Percentiles rank a stretch among this genome's conserved stretches.
These are phyloP conservation scores for Theocolax elegans DNA, from an alignment of 1,140 invertebrate genomes.

Conservation along the genomic window DNA sequence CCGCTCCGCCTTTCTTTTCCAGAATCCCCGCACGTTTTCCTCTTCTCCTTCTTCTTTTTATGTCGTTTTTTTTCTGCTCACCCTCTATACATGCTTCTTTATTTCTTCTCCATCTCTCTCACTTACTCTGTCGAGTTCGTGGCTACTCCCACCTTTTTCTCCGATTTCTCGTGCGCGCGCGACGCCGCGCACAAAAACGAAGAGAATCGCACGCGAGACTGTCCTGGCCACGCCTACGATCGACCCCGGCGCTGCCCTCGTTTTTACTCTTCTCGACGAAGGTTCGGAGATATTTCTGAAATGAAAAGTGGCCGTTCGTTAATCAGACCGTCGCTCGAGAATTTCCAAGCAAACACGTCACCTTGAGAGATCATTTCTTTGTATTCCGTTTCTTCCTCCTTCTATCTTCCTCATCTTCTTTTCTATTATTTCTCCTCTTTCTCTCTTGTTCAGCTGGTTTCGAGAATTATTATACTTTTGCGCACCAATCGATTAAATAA, in stretches of 20 bases:
- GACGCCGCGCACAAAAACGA: conserved; percentile 44
- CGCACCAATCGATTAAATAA: too few relatives aligned
- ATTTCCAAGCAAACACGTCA: conserved; percentile 19
- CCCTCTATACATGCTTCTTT: too few relatives aligned
- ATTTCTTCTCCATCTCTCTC: background rate
- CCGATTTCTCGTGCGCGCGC: conserved; percentile 27
- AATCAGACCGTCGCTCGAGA: conserved; percentile 54
- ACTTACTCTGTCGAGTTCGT: conserved; percentile 4
- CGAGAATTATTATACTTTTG: too few relatives aligned
- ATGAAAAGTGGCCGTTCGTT: conserved; percentile 63
- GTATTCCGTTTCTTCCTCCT: background rate
- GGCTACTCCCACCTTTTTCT: conserved; percentile 33
- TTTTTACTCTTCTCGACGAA: conserved; percentile 41
- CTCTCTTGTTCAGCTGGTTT: too few relatives aligned
- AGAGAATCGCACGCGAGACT: conserved; percentile 34
- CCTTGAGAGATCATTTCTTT: conserved; percentile 35
- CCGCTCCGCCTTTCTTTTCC: conserved; percentile 12
- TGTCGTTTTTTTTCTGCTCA: background rate
- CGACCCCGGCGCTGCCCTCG: conserved; percentile 45
- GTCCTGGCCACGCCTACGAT: conserved; percentile 55
- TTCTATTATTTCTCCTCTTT: conserved; percentile 8
- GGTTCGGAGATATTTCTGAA: conserved; percentile 54
- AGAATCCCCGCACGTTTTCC: background rate
- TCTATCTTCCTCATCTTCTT: background rate
- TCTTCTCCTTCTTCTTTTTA: conserved; percentile 6